Base-by-base conservation (phyloP, 1,140 invertebrate genomes). In the Meloidogyne chitwoodi region DNA sequence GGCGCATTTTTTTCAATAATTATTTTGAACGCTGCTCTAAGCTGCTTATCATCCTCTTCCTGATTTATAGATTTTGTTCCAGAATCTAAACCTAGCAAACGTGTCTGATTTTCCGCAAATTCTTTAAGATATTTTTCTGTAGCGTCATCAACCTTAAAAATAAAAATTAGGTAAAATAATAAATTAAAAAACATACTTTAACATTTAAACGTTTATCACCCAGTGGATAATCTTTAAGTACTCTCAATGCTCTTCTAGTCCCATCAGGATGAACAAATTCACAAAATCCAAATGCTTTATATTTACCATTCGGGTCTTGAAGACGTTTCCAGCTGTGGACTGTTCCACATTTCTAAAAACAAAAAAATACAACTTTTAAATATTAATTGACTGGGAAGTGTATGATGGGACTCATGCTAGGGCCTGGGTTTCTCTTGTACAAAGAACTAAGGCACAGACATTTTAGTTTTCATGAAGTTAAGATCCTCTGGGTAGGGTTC, bases 301-400 rank as follows among this genome's bases (percentile, higher is more conserved):
- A 82, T 83, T 91, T 91, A 69, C 91, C 91, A 77, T 90, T 91
- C 1, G 91, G 90, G 70, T 92, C 92, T 88, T 96, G 94, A 11
- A 98, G 94, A 80, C 96, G 90, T 88, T 98, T 98, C 96, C 96
- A 99, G 81, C 92, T 94, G 2, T 94, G 89, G 27, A 98, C 94
- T 79, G 93, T 92, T 1, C 96, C 96, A 90, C 95, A 91, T 82
- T 88, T 87, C 89, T 90, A 74, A 77, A 88, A 83, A 31, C 2
- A 0, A 1, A 27, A 73, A n/a, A 24, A 27, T n/a, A n/a, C n/a
- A n/a, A n/a, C n/a, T n/a, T n/a, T n/a, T n/a, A n/a, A n/a, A n/a
- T n/a, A n/a, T n/a, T n/a, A n/a, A n/a, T n/a, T n/a, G n/a, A n/a
- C n/a, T n/a, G n/a, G n/a, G n/a, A n/a, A n/a, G n/a, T n/a, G n/a